Evolutionary conservation across 2,888 invertebrate genomes (phyloP).

Genomic region (Agrypnus murinus): DNA sequence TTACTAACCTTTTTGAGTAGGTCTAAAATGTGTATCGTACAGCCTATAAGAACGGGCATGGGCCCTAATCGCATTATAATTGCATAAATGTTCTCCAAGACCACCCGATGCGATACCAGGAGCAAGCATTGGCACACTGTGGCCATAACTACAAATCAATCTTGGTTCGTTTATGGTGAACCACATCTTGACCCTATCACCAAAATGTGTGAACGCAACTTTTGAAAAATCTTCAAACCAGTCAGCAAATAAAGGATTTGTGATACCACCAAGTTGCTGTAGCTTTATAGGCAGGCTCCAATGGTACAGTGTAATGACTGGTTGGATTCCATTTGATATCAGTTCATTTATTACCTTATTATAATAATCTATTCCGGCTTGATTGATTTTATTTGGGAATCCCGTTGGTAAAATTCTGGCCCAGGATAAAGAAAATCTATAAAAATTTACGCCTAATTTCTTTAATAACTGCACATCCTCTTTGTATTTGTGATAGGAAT

Average conservation of each 20-base stretch:
- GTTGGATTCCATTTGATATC: constrained; percentile 73
- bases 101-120: constrained; percentile 73
- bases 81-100: constrained; percentile 76
- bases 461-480: constrained; percentile 70
- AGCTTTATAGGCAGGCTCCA: constrained; percentile 62
- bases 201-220: constrained; percentile 73
- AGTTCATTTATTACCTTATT: constrained; percentile 82
- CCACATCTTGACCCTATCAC: constrained; percentile 70
- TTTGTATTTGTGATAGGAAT: constrained; percentile 46
- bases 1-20: constrained; percentile 57
- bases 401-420: constrained; percentile 79
- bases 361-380: constrained; percentile 83
- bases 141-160: constrained; percentile 61
- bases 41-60: constrained; percentile 78
- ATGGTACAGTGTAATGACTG: constrained; percentile 69
- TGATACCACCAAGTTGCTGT: constrained; percentile 77
- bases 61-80: constrained; percentile 77
- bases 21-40: constrained; percentile 64
- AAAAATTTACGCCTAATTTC: constrained; percentile 74
- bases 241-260: constrained; percentile 74
- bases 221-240: constrained; percentile 72
- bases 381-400: constrained; percentile 78
- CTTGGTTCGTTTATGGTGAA: constrained; percentile 74
- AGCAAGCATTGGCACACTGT: constrained; percentile 64
- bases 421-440: constrained; percentile 79